Evolutionary conservation across 2,113 vertebrate species (phyloP).

Genomic region (Heterotis niloticus): DNA sequence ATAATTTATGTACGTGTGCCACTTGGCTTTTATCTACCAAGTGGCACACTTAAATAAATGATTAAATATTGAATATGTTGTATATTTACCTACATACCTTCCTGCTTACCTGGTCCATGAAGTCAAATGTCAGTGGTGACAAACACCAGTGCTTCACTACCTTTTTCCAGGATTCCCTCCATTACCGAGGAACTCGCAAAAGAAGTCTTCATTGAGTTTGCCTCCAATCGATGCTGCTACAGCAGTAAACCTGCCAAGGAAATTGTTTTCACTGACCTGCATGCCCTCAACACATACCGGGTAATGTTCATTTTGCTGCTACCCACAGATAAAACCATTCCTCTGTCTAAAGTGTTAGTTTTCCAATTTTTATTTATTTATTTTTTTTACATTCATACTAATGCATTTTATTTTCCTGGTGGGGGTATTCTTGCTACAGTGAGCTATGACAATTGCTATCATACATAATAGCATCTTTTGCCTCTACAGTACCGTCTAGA

Average conservation of each 20-base stretch:
- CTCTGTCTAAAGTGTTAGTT: not conserved
- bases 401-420: not conserved
- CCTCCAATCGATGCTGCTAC: slow-evolving; percentile 32
- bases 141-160: not conserved
- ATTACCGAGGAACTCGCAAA: slow-evolving; percentile 36
- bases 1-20: too few species aligned
- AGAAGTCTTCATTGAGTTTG: slow-evolving; percentile 19
- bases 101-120: too few species aligned
- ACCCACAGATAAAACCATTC: not conserved
- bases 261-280: slow-evolving; percentile 36
- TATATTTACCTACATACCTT: too few species aligned
- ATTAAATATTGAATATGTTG: too few species aligned
- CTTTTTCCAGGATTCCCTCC: slow-evolving; percentile 27
- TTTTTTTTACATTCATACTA: not conserved
- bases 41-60: too few species aligned
- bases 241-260: slow-evolving; percentile 32
- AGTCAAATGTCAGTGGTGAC: too few species aligned
- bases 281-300: slow-evolving; percentile 39
- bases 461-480: not conserved
- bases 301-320: slow-evolving; percentile 16
- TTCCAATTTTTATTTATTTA: too few species aligned
- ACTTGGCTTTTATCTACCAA: too few species aligned
- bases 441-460: too few species aligned
- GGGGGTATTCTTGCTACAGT: not conserved
- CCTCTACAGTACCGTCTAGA: slow-evolving; percentile 34